Conservation (phyloP, 2,888 invertebrate genomes). For the Metallyticus violacea region DNA sequence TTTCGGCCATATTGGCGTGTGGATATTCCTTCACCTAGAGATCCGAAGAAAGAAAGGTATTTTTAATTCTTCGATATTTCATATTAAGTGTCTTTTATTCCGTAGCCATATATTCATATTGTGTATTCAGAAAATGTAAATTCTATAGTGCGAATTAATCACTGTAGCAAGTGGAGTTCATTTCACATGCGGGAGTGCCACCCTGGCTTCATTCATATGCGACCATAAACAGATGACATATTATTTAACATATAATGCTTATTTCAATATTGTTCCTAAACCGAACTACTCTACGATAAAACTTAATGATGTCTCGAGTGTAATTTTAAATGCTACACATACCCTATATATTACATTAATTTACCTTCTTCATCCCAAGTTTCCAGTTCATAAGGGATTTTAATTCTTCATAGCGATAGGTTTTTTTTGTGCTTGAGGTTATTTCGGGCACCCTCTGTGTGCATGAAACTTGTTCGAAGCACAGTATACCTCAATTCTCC, state of each 20-base stretch:
- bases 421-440: neutral
- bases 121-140: neutral
- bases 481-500: neutral
- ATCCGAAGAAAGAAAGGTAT: slow-evolving; percentile 42
- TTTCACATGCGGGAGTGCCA: slow-evolving; percentile 40
- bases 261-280: neutral
- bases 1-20: slow-evolving; percentile 51
- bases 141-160: neutral
- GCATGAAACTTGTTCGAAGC: neutral
- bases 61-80: slow-evolving; percentile 17
- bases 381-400: slow-evolving; percentile 18
- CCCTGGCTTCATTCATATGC: slow-evolving; percentile 39
- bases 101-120: neutral
- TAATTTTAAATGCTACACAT: neutral
- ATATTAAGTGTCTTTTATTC: slow-evolving; percentile 2
- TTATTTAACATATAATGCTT: neutral
- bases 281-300: neutral
- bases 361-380: neutral
- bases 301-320: neutral
- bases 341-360: neutral
- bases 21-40: slow-evolving; percentile 48
- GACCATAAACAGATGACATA: slow-evolving; percentile 3
- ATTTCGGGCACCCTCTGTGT: neutral
- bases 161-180: neutral
- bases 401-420: neutral